Evolutionary conservation across 2,113 vertebrate species (phyloP).

Genomic region (Lates calcarifer): DNA sequence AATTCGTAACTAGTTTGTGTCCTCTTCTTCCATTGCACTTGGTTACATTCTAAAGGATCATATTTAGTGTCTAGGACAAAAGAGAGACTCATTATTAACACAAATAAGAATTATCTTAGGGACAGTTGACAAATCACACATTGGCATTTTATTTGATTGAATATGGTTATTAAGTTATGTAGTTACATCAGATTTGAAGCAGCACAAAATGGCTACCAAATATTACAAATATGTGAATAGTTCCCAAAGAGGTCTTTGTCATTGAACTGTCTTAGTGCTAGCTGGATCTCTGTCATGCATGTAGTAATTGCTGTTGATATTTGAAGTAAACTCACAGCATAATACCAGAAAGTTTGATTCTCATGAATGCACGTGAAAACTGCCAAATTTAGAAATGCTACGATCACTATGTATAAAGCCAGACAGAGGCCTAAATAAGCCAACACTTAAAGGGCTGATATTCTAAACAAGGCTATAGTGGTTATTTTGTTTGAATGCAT

Average conservation of each 20-base stretch:
- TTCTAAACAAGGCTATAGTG: not conserved
- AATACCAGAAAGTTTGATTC: too few relatives aligned
- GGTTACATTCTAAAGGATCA: not conserved
- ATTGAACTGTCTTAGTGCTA: not conserved
- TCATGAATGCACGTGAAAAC: too few relatives aligned
- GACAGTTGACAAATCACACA: not conserved
- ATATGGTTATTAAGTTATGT: too few relatives aligned
- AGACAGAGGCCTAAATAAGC: not conserved
- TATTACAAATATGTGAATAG: not conserved
- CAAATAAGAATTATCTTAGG: not conserved
- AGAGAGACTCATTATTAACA: not conserved
- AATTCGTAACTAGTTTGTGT: not conserved
- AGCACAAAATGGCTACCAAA: conserved; percentile 10
- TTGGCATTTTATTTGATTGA: too few relatives aligned
- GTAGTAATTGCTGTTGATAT: not conserved
- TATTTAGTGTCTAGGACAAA: not conserved
- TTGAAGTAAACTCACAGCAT: not conserved
- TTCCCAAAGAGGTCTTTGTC: not conserved
- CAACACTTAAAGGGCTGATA: accelerated
- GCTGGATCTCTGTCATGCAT: not conserved
- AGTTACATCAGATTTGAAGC: conserved; percentile 7
- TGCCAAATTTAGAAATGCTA: too few relatives aligned
- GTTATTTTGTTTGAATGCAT: not conserved
- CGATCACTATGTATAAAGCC: not conserved
- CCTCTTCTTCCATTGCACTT: accelerated